Base-by-base conservation (phyloP, 2,797 vertebrate species). In the Sibirionetta formosa region DNA sequence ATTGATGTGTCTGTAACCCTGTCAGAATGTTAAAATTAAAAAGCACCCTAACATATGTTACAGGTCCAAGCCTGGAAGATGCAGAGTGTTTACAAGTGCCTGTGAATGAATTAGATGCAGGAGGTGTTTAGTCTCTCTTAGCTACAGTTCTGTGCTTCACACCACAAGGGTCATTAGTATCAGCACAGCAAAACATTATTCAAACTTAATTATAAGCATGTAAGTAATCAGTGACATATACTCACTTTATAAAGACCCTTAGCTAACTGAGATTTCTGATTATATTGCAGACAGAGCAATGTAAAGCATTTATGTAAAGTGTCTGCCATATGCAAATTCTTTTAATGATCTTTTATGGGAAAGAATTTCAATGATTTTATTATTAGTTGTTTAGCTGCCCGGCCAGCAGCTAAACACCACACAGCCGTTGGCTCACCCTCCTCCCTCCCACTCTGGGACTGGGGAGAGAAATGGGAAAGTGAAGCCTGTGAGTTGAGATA, bases 121-220 rank as follows among this genome's bases (percentile, higher is more conserved):
- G 63, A 94, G 54, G 7, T 80, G 24, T 56, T 94, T 44, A 82
- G 48, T 51, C 14, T 72, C 29, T 86, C 22, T 51, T 4, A 92
- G 46, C 53, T 60, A 42, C 23, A 90, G 23, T 79, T 86, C 65
- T 86, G 42, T 83, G 60, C 79, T 83, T 93, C 23, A 11, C 14
- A 29, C 24, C 78, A 63, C 50, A 91, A 88, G 79, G 69, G 33
- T 86, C 73, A 38, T 96, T 95, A 94, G 54, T 79, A n/a, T 22
- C 56, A 86, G n/a, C 26, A 57, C 20, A 84, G 46, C 33, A 95
- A 93, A 92, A 76, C n/a, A 40, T 82, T 78, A 63, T 76, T 86
- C 54, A 86, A 31, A 76, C 53, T 65, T 90, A 84, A 88, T 95
- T 93, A 63, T 48, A 89, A 90, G 5, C 35, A 56, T 0, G 0